Evolutionary conservation across 30 jellyfish, hydroid and myxozoan species (phyloP), one percentile per base, ranked within the genome.

Genomic region (Cassiopea xamachana): DNA sequence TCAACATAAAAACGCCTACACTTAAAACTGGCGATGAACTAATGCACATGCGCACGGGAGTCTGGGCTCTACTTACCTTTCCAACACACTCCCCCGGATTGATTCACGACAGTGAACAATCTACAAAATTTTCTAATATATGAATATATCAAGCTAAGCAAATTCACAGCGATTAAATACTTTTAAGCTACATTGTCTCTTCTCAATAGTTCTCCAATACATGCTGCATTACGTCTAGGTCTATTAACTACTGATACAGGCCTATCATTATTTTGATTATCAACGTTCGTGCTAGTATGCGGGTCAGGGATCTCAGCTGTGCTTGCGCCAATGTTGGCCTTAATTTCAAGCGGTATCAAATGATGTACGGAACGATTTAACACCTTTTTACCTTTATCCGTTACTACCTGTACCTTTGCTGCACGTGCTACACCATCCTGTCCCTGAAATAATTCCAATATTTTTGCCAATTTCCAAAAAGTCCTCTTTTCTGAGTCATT

Each of bases 381-480:
- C 7, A 51, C 77, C 18, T 55, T n/a, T 49, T 49, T 68, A 27
- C 81, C 89, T 44, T 67, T 81, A 2, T 81, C 81, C 2, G 76
- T 13, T 14, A 61, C 69, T 43, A 81, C 64, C 60, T 81, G 80
- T 17, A 81, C 47, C 69, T 69, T 61, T 4, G 75, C 89, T 13
- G 49, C 91, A 67, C 91, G 82, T 1, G 74, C 55, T 15, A 8
- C 7, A 17, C 82, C 90, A n/a, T 82, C 82, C 50, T 67, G 46
- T 8, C 90, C 91, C 46, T 60, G 47, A 13, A 83, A 19, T 18
- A 83, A 69, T 83, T 83, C 68, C 16, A 49, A 44, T 8, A 83
- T 72, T 47, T 70, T 69, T 15, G 84, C 82, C 48, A 82, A 7
- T 82, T 61, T 82, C 90, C 90, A 82, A 73, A 85, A 85, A 5